Evolutionary conservation across 1,140 invertebrate genomes (phyloP), one percentile per base, ranked within the genome.

Genomic region (Zaprionus gabonicus): DNA sequence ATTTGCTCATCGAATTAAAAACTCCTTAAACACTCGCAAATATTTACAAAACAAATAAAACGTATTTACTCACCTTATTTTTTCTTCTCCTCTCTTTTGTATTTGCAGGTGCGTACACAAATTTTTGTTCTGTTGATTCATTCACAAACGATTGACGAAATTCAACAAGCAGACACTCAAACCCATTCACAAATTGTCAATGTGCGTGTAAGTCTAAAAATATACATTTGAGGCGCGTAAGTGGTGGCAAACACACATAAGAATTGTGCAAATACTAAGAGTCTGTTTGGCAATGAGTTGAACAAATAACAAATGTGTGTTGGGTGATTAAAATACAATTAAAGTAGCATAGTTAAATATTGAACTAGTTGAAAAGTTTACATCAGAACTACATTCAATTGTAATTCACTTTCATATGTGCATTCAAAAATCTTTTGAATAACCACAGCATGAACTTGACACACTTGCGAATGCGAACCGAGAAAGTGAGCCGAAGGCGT

Each of bases 361-460:
- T 1, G 3, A 5, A 34, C 31, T 0, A 9, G 9, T 34, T 31
- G 28, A 28, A 28, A 6, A 0, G 23, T 23, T 23, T 23, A 23
- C 23, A 20, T 20, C 20, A 7, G 6, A 31, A 31, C 28, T 10
- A 31, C 28, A 31, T 17, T 20, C 2, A 38, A 70, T 66, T 65
- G 41, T 59, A 69, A 56, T 68, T 76, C 64, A 53, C 15, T 71
- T 64, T 74, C 41, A 58, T 75, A 31, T 31, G 28, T 82, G 72
- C 56, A 68, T 87, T 87, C 73, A 71, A 71, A 79, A 64, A 76
- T 60, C 56, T 12, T 7, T 15, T 59, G 55, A 65, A 80, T 17
- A 46, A 64, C 64, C 72, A 44, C 58, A 63, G 65, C 80, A 67
- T 88, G 84, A 86, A 86, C 83, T 86, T 86, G 83, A 86, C 83